Conservation (phyloP, 2,797 vertebrate genomes). For the Neosalanx taihuensis region DNA sequence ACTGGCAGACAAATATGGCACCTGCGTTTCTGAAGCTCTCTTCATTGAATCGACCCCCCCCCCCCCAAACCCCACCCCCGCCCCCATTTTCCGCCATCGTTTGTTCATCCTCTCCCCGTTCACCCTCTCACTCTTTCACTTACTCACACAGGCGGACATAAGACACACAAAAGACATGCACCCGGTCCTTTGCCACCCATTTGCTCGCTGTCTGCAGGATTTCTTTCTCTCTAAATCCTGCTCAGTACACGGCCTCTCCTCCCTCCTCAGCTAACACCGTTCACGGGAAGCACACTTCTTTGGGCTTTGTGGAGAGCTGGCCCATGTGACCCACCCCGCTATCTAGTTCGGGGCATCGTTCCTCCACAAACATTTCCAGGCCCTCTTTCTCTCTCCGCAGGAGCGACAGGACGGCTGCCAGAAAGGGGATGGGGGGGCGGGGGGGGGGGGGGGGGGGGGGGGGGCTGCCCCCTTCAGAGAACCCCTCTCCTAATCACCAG, state of each 20-base stretch:
- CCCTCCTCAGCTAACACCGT: neutral
- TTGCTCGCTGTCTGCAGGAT: slow-evolving; percentile 40
- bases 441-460: slow-evolving; percentile 57
- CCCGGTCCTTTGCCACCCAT: neutral
- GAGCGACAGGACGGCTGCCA: slow-evolving; percentile 53
- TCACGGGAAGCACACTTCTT: slow-evolving; percentile 2
- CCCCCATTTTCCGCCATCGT: slow-evolving; percentile 55
- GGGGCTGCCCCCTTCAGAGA: slow-evolving; percentile 30
- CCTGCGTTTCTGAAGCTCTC: slow-evolving; percentile 68
- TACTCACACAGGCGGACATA: neutral
- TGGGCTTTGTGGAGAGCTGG: neutral
- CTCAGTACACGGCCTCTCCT: slow-evolving; percentile 26
- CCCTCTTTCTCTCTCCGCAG: slow-evolving; percentile 46
- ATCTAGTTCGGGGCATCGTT: slow-evolving; percentile 60
- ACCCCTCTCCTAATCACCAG: slow-evolving; percentile 62
- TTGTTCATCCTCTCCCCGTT: slow-evolving; percentile 18
- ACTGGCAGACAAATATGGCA: slow-evolving; percentile 70
- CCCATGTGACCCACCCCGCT: slow-evolving; percentile 24
- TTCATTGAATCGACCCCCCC: slow-evolving; percentile 54
- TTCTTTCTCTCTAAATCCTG: slow-evolving; percentile 18
- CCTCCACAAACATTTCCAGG: slow-evolving; percentile 61
- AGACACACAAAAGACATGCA: neutral
- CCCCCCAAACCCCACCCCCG: no score
- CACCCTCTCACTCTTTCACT: neutral
- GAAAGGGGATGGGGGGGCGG: slow-evolving; percentile 61